Conservation (phyloP, 92 coral and sea anemone species). For the Galaxea fascicularis region DNA sequence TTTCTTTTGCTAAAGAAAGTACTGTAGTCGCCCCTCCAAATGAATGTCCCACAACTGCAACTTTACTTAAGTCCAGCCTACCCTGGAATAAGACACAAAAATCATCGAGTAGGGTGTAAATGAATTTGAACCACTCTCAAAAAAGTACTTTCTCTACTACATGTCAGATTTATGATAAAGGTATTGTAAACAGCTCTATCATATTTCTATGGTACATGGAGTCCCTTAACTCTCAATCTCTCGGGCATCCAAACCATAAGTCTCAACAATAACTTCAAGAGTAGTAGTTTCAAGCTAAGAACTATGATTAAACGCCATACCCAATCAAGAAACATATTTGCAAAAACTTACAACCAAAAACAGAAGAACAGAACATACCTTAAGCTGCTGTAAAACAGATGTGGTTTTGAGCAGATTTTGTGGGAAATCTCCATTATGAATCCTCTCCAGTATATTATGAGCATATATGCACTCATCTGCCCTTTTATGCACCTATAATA, state of each 20-base stretch:
- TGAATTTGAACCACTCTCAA: not conserved
- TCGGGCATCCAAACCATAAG: no score
- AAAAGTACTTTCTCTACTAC: no score
- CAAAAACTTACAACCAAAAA: no score
- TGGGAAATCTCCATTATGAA: conserved; percentile 78
- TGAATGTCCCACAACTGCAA: conserved; percentile 89
- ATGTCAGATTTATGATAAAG: no score
- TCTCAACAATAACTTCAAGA: no score
- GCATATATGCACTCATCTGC: conserved; percentile 86
- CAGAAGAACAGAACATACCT: conserved; percentile 38
- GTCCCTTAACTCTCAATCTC: no score
- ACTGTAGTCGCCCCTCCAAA: conserved; percentile 95
- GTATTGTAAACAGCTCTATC: no score
- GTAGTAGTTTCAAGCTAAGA: no score
- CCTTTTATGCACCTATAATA: conserved; percentile 77
- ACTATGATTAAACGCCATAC: no score
- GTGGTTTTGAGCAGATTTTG: conserved; percentile 71
- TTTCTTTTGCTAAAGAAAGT: conserved; percentile 80
- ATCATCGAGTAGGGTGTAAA: not conserved
- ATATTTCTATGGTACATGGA: no score
- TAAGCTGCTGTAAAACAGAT: conserved; percentile 57
- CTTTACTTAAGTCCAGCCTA: conserved; percentile 72
- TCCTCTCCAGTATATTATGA: conserved; percentile 81
- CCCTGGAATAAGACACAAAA: conserved; percentile 54
- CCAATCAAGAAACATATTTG: no score